A percentile compares a stretch with the other conserved stretches of the same genome.
Evolutionary conservation across 2,888 invertebrate species (phyloP).

Genomic region (Metopia argyrocephala): DNA sequence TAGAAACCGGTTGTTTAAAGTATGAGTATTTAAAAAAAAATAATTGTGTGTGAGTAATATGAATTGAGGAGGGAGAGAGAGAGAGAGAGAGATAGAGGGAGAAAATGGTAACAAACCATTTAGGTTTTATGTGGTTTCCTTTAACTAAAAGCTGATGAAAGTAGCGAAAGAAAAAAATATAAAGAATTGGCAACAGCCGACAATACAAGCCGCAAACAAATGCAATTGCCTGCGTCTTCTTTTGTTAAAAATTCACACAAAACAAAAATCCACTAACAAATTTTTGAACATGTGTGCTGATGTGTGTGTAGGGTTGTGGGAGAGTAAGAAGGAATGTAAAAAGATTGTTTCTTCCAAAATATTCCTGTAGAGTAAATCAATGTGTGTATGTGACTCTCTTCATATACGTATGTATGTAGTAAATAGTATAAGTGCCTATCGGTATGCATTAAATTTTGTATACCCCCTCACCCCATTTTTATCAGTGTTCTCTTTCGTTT

Average conservation of each 20-base stretch:
- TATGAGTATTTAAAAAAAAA: not conserved
- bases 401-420: not conserved
- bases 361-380: not conserved
- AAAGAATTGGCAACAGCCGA: not conserved
- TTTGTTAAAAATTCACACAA: conserved; percentile 51
- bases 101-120: conserved; percentile 36
- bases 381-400: not conserved
- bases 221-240: conserved; percentile 58
- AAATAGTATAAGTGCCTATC: not conserved
- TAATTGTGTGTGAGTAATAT: not conserved
- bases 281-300: not conserved
- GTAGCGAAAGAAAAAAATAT: not conserved
- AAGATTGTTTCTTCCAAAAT: not conserved
- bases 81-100: not conserved
- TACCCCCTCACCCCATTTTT: not conserved
- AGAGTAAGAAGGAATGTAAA: conserved; percentile 6
- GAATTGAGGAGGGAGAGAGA: not conserved
- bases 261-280: conserved; percentile 10
- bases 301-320: not conserved
- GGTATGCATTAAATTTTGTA: not conserved
- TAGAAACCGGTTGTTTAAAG: not conserved
- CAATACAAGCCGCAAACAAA: conserved; percentile 27
- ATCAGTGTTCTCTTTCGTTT: not conserved
- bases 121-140: conserved; percentile 46
- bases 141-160: conserved; percentile 45